A percentile compares a stretch with the other conserved stretches of the same genome.
Conservation (phyloP, 2,888 invertebrate genomes). For the Smittia sp. region DNA sequence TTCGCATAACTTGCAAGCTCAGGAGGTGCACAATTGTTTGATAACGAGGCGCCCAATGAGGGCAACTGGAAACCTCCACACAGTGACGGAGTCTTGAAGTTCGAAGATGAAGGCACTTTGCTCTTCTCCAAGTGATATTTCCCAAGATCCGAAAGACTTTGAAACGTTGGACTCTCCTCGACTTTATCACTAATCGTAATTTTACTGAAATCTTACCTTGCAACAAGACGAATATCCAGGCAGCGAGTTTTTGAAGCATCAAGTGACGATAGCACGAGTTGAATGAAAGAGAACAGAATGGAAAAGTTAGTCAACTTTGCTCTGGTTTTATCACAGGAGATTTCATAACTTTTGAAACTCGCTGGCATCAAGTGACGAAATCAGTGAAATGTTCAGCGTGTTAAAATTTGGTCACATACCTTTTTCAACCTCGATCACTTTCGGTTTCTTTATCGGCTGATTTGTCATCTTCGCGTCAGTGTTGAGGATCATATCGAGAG, state of each 20-base stretch:
- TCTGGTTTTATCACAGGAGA: background rate
- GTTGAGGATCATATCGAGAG: slow-evolving; percentile 68
- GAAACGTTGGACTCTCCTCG: slow-evolving; percentile 21
- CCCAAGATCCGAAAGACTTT: slow-evolving; percentile 45
- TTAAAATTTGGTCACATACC: slow-evolving; percentile 46
- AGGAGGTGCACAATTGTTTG: background rate
- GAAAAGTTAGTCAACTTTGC: slow-evolving; percentile 28
- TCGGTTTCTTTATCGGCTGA: background rate
- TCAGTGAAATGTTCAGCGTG: background rate
- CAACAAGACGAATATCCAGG: slow-evolving; percentile 46
- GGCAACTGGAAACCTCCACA: slow-evolving; percentile 2
- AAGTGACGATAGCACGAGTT: background rate
- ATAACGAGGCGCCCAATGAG: background rate
- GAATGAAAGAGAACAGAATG: slow-evolving; percentile 42
- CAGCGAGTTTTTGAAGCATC: background rate
- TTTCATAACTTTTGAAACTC: slow-evolving; percentile 16
- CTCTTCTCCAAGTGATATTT: slow-evolving; percentile 48
- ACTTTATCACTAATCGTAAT: slow-evolving; percentile 11
- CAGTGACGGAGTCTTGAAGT: background rate
- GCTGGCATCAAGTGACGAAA: background rate
- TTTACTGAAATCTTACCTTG: slow-evolving; percentile 55
- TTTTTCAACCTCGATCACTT: slow-evolving; percentile 45
- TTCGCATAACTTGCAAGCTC: background rate
- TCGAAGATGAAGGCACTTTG: background rate
- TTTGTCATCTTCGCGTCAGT: slow-evolving; percentile 46